phyloP scores from a whole-genome alignment of 2,113 vertebrate genomes.

The Poecilia latipinna region DNA sequence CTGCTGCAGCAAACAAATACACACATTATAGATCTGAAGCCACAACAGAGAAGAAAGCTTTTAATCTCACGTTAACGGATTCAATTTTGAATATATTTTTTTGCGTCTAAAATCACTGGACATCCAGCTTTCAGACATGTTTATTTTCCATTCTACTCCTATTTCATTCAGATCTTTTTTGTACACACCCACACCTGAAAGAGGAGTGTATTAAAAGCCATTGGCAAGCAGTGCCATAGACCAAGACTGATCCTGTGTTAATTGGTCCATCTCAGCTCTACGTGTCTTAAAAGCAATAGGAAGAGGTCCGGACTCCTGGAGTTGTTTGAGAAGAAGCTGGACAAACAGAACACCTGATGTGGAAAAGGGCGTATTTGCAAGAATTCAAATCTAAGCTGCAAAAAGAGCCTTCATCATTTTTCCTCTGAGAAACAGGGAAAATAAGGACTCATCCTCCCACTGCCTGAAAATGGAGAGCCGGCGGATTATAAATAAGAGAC shows the following conservation, averaged over 20 bases:
- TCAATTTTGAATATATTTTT: neutral
- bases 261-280: slow-evolving; percentile 55
- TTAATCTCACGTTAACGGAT: slow-evolving; percentile 12
- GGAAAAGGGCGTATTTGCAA: slow-evolving; percentile 18
- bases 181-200: slow-evolving; percentile 13
- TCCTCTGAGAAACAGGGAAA: slow-evolving; percentile 4
- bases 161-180: slow-evolving; percentile 14
- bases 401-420: slow-evolving; percentile 40
- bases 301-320: slow-evolving; percentile 43
- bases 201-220: slow-evolving; percentile 69
- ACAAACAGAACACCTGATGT: neutral
- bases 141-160: slow-evolving; percentile 17
- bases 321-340: slow-evolving; percentile 14
- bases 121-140: slow-evolving; percentile 5
- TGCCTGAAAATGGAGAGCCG: slow-evolving; percentile 46
- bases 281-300: slow-evolving; percentile 73
- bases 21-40: slow-evolving; percentile 6
- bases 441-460: slow-evolving; percentile 33
- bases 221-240: slow-evolving; percentile 61
- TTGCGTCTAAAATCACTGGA: slow-evolving; percentile 11
- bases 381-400: slow-evolving; percentile 33
- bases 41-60: slow-evolving; percentile 4
- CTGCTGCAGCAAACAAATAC: slow-evolving; percentile 1
- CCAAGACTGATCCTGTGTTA: slow-evolving; percentile 54
- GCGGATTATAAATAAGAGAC: slow-evolving; percentile 47